These are phyloP conservation scores for Clinocottus analis DNA, from an alignment of 2,113 vertebrate species.

Conservation along the genomic window DNA sequence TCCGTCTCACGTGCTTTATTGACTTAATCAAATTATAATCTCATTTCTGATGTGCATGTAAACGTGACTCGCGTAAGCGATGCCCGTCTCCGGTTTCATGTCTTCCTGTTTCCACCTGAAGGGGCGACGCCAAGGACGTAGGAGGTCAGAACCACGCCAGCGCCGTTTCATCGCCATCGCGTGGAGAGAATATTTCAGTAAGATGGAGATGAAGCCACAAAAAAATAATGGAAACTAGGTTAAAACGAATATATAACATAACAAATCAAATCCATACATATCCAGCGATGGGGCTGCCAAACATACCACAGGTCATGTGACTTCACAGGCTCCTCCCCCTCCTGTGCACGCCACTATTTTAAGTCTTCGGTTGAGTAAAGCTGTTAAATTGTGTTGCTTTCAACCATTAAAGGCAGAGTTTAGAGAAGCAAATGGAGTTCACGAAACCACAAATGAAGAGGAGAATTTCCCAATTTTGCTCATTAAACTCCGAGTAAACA, in stretches of 20 bases:
- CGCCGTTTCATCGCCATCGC: not conserved
- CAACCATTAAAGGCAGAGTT: not conserved
- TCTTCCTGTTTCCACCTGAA: not conserved
- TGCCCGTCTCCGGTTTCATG: not conserved
- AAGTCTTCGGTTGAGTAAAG: not conserved
- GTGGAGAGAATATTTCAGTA: not conserved
- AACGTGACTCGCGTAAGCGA: conserved; percentile 5
- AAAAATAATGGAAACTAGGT: too few species aligned
- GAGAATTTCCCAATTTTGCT: conserved; percentile 19
- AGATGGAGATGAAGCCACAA: not conserved
- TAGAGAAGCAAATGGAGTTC: conserved; percentile 18
- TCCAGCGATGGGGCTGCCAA: not conserved
- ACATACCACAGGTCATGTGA: not conserved
- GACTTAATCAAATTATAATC: conserved; percentile 35
- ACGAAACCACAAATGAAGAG: not conserved
- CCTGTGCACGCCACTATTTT: too few species aligned
- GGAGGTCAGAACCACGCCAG: not conserved
- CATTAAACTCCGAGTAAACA: conserved; percentile 16
- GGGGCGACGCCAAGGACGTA: not conserved
- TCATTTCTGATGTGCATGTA: conserved; percentile 8
- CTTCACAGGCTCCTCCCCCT: too few species aligned
- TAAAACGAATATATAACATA: not conserved
- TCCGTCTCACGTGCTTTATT: conserved; percentile 17
- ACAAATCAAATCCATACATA: not conserved
- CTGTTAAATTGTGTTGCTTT: conserved; percentile 6